A percentile compares a stretch with the other conserved stretches of the same genome.
These are phyloP conservation scores for Glomeris maerens DNA, from an alignment of 1,140 invertebrate genomes.

Conservation along the genomic window DNA sequence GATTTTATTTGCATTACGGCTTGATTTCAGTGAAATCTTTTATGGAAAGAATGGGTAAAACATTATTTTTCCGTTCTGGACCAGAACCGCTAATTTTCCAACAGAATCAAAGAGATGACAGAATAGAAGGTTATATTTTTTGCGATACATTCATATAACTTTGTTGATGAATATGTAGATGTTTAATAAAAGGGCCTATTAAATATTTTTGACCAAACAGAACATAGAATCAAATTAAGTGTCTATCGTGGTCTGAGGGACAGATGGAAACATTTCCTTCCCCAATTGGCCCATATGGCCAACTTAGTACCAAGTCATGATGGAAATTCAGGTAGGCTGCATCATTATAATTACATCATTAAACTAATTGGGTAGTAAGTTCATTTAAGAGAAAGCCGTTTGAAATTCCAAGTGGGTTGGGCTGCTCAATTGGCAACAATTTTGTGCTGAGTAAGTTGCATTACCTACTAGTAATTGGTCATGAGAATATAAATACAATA, in stretches of 20 bases:
- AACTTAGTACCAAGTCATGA: constrained; percentile 21
- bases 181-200: constrained; percentile 9
- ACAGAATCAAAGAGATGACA: constrained; percentile 33
- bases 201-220: too few relatives aligned
- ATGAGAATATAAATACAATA: too few relatives aligned
- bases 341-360: too few relatives aligned
- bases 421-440: too few relatives aligned
- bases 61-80: constrained; percentile 36
- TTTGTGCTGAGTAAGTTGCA: too few relatives aligned
- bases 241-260: constrained; percentile 19
- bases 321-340: constrained; percentile 10
- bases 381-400: too few relatives aligned
- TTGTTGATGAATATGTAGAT: background rate
- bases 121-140: constrained; percentile 25
- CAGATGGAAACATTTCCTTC: constrained; percentile 19
- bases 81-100: constrained; percentile 32
- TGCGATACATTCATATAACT: background rate
- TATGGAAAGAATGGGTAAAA: constrained; percentile 35
- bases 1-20: background rate
- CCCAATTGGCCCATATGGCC: constrained; percentile 22
- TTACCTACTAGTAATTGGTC: too few relatives aligned
- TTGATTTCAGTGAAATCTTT: constrained; percentile 27
- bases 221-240: too few relatives aligned
- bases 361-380: too few relatives aligned
- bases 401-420: too few relatives aligned